Base-by-base conservation (phyloP, 2,888 invertebrate species). In the Euzetes globulus region DNA sequence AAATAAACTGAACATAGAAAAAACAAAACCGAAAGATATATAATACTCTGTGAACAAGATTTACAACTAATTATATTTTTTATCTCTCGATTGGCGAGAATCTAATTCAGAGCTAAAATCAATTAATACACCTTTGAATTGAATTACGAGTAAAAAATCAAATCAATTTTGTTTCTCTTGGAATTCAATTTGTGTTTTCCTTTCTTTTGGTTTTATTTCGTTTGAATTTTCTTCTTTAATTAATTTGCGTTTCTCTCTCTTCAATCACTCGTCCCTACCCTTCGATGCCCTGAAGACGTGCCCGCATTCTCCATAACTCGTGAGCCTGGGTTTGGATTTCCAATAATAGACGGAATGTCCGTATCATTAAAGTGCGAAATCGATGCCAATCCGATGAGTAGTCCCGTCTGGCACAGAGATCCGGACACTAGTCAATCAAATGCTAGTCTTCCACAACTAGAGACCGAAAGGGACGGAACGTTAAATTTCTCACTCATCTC, bases 281-380 rank as follows among this genome's bases (percentile, higher is more conserved):
- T 52, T n/a, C 58, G n/a, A 25, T 22, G 47, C 19, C 47, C 29
- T 72, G 19, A 86, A 94, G 94, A 94, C 84, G 91, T 91, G 72
- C 94, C 94, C 71, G 92, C 93, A 78, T 94, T 94, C 84, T 91
- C 91, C 81, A 93, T 94, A 83, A 92, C 92, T 77, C 88, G 94
- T 79, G 89, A 91, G 84, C 94, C 94, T n/a, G 93, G 92, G 71
- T 94, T 94, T 83, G 94, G 94, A 72, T 89, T 91, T 83, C 90
- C 93, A 37, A 87, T 95, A 79, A 86, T 89, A 77, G 93, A 94
- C 82, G 94, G 94, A 76, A 91, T 91, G 82, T 88, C 92, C 77
- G 91, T 94, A 77, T 91, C 92, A 75, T 85, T 95, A 79, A 91
- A 92, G 83, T 95, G 95, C 81, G 92, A 92, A 83, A 93, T 94